A percentile compares a stretch with the other conserved stretches of the same genome.
Evolutionary conservation across 2,113 vertebrate genomes (phyloP).

Genomic region (Cololabis saira): DNA sequence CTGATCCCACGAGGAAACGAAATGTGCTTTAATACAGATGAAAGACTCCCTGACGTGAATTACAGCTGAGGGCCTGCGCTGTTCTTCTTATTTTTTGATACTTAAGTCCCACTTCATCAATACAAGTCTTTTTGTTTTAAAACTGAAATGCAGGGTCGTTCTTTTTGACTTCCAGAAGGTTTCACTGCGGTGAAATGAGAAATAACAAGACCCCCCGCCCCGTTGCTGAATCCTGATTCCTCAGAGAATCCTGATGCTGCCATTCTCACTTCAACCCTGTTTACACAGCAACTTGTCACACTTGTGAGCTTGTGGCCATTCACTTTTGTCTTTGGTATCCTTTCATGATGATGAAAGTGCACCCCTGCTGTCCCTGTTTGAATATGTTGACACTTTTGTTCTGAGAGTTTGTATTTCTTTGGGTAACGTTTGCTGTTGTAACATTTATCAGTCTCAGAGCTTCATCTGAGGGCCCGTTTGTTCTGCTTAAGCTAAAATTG

Average conservation of each 20-base stretch:
- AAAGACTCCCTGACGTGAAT: conserved; percentile 51
- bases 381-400: conserved; percentile 32
- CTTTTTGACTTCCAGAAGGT: conserved; percentile 38
- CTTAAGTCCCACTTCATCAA: conserved; percentile 47
- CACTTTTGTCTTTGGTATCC: conserved; percentile 40
- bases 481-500: not conserved
- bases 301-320: conserved; percentile 30
- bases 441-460: not conserved
- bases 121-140: conserved; percentile 13
- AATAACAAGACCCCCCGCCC: conserved; percentile 18
- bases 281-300: conserved; percentile 25
- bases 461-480: not conserved
- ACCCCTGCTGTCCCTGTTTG: conserved; percentile 11
- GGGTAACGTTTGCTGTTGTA: too few species aligned
- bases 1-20: conserved; percentile 56
- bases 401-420: conserved; percentile 28
- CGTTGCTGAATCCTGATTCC: conserved; percentile 37
- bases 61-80: conserved; percentile 40
- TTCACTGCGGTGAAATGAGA: conserved; percentile 41
- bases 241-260: conserved; percentile 48
- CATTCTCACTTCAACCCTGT: conserved; percentile 26
- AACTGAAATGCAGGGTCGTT: conserved; percentile 48
- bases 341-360: conserved; percentile 33
- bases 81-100: conserved; percentile 36
- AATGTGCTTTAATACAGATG: conserved; percentile 53